Base-by-base conservation (phyloP, 2,888 invertebrate species). In the Laothoe populi region DNA sequence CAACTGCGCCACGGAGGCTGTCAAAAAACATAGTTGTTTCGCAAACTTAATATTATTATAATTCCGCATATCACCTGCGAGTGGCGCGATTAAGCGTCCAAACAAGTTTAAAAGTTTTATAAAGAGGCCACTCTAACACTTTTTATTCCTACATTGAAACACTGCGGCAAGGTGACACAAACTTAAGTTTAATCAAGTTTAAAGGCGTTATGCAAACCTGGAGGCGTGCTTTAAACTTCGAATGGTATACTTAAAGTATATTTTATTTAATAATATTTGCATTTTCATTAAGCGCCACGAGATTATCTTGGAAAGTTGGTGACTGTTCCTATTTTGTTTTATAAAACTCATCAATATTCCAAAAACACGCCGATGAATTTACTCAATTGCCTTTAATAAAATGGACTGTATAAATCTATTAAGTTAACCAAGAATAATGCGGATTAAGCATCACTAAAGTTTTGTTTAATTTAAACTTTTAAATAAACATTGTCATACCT, bases 121-220 rank as follows among this genome's bases (percentile, higher is more conserved):
- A 35, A 35, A 10, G 10, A 49, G 24, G 11, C 13, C 13, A 13
- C 13, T 38, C 13, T 5, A 31, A 53, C 2, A 53, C 16, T 53
- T 31, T 19, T 53, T 53, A 24, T 24, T 48, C 24, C 35, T 31
- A 35, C 19, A 31, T 19, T 31, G 53, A 16, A 31, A 26, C 49
- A 31, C 31, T 31, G 26, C 31, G n/a, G n/a, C 35, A 53, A 19
- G 11, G 31, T 4, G 13, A 13, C 38, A 13, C 49, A 49, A 49
- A 49, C 53, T 53, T 16, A 19, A 53, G 16, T 53, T 31, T 53
- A 53, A 35, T 53, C 62, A 58, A 62, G 45, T 57, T 62, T 38
- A 26, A 42, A 57, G 38, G 21, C 26, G 38, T 45, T 48, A 49
- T 40, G 24, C 23, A 62, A 58, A 58, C 58, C 38, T 48, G 19